Evolutionary conservation across 2,797 vertebrate genomes (phyloP), one percentile per base, ranked within the genome.

Genomic region (Triplophysa bombifrons): DNA sequence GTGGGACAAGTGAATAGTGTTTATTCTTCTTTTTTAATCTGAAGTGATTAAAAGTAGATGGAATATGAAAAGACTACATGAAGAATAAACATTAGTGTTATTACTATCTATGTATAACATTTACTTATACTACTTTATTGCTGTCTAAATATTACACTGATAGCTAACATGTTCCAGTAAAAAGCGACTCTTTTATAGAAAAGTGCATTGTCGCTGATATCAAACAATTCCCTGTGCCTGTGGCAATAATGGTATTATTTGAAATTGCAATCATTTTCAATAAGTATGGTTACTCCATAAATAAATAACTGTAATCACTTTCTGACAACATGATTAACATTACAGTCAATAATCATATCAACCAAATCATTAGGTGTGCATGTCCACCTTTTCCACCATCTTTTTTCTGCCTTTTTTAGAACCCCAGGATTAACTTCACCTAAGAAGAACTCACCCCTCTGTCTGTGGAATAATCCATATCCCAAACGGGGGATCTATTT

Each of bases 391-490:
- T 75, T 55, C 83, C 58, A 55, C 68, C 82, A 85, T 85, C 77
- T 85, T 84, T 85, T 58, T 81, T 74, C 58, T 41, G 9, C 10
- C 9, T 41, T 84, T 84, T 60, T 60, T 27, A 22, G 10, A 71
- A 71, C 68, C 76, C 56, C 82, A 81, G 82, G 82, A 76, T 83
- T 83, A 87, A 88, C 80, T 87, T 85, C 77, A 68, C 76, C 83
- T 77, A 86, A 85, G 84, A 88, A 86, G 88, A 82, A 85, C 84
- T 80, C 85, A 80, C 74, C 82, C 34, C 78, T 83, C 70, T 86
- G 85, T 84, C 78, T 41, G 63, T 86, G 88, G 88, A 88, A 84
- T 78, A 80, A 71, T 86, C 88, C 88, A 89, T 84, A 80, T 82
- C 76, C 48, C 58, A 27, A 74, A 70, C 34, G 77, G 86, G 88